A percentile compares a stretch with the other conserved stretches of the same genome.
phyloP scores from a whole-genome alignment of 2,113 vertebrate genomes.

The Sinocyclocheilus rhinocerous region DNA sequence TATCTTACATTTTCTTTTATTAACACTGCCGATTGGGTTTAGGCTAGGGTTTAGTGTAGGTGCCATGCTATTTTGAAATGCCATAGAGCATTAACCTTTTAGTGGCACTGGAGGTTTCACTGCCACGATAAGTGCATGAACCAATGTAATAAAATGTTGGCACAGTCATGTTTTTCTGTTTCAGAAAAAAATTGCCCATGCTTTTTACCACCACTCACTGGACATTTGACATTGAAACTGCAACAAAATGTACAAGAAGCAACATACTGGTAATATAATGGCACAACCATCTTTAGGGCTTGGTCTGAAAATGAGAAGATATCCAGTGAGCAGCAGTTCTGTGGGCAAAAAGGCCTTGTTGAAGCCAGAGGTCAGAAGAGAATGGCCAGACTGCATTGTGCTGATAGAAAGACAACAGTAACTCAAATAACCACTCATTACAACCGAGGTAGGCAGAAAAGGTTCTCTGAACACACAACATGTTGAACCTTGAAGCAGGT shows the following conservation, averaged over 20 bases:
- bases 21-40: neutral
- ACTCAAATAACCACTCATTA: neutral
- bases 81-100: neutral
- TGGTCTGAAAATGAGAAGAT: neutral
- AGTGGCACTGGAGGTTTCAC: neutral
- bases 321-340: too few relatives aligned
- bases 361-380: too few relatives aligned
- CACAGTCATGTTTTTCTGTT: neutral
- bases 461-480: neutral
- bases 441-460: neutral
- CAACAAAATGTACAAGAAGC: neutral
- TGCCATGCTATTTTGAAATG: neutral
- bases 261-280: too few relatives aligned
- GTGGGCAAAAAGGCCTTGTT: too few relatives aligned
- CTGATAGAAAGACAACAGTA: neutral
- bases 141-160: neutral
- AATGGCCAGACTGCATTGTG: neutral
- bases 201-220: neutral
- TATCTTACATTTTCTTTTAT: neutral
- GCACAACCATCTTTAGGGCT: neutral
- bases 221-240: neutral
- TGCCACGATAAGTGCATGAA: neutral
- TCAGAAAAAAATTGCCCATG: neutral
- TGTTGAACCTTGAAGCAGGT: neutral
- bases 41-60: too few relatives aligned